These are phyloP conservation scores for Bemisia tabaci DNA, from an alignment of 1,140 invertebrate species.

Conservation along the genomic window DNA sequence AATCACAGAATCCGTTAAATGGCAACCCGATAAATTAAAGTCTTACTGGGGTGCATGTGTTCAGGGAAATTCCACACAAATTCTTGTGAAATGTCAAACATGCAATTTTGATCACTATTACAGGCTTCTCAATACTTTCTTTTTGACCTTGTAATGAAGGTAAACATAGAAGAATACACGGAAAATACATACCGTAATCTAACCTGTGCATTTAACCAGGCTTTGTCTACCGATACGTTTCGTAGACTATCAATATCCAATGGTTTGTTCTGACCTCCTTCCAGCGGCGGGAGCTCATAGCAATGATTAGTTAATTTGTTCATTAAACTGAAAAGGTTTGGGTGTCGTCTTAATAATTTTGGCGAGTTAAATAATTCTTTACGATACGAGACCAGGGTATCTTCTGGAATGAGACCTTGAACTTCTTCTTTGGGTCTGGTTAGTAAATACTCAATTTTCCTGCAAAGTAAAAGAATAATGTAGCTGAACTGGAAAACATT, in stretches of 20 bases:
- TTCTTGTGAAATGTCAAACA: no score
- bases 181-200: slow-evolving; percentile 23
- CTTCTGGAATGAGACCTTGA: neutral
- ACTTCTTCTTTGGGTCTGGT: neutral
- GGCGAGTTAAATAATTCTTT: neutral
- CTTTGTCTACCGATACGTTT: slow-evolving; percentile 34
- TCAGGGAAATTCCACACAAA: no score
- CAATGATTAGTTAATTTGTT: slow-evolving; percentile 40
- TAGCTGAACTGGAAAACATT: no score
- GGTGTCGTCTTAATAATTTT: neutral
- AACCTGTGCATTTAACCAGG: slow-evolving; percentile 41
- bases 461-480: neutral
- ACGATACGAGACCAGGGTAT: neutral
- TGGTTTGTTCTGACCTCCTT: slow-evolving; percentile 32
- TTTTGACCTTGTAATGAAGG: no score
- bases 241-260: slow-evolving; percentile 35
- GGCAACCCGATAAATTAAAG: no score
- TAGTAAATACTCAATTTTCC: neutral
- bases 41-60: no score
- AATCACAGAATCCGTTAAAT: no score
- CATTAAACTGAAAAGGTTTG: slow-evolving; percentile 29
- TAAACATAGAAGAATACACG: slow-evolving; percentile 8
- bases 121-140: no score
- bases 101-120: no score
- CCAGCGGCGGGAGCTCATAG: slow-evolving; percentile 35